Conservation (phyloP, 1,140 invertebrate species). For the Caenorhabditis remanei region DNA sequence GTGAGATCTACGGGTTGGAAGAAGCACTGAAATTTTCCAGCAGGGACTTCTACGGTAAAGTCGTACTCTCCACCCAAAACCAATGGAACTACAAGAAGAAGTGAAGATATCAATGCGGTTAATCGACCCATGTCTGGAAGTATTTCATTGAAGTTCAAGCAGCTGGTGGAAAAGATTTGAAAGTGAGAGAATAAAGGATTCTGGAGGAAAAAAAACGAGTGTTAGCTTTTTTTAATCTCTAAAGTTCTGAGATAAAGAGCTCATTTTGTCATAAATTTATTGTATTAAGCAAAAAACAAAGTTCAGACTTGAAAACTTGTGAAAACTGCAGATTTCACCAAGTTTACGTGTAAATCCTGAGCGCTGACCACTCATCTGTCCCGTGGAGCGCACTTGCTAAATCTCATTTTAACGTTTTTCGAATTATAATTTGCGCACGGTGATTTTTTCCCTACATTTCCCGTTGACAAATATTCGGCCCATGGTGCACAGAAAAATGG, state of each 20-base stretch:
- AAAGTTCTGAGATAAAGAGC: no score
- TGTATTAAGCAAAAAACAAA: no score
- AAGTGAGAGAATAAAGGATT: background rate
- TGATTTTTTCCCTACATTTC: no score
- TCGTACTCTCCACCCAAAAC: constrained; percentile 58
- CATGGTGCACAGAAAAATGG: no score
- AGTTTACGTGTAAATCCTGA: constrained; percentile 39
- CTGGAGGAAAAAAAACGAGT: no score
- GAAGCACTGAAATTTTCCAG: constrained; percentile 75
- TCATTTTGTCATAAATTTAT: no score
- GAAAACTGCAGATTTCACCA: no score
- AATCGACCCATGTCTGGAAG: constrained; percentile 17
- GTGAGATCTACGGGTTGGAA: constrained; percentile 75
- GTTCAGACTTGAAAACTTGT: no score
- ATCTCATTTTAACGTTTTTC: background rate
- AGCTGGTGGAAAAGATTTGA: background rate
- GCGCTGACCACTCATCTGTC: background rate
- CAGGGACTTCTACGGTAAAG: constrained; percentile 65
- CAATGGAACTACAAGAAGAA: constrained; percentile 1
- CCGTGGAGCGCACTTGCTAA: background rate
- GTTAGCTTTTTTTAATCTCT: no score
- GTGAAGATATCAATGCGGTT: background rate
- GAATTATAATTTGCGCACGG: no score
- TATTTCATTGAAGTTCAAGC: background rate
- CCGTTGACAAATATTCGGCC: no score